phyloP scores from a whole-genome alignment of 2,888 invertebrate species.

The Mechanitis mazaeus region DNA sequence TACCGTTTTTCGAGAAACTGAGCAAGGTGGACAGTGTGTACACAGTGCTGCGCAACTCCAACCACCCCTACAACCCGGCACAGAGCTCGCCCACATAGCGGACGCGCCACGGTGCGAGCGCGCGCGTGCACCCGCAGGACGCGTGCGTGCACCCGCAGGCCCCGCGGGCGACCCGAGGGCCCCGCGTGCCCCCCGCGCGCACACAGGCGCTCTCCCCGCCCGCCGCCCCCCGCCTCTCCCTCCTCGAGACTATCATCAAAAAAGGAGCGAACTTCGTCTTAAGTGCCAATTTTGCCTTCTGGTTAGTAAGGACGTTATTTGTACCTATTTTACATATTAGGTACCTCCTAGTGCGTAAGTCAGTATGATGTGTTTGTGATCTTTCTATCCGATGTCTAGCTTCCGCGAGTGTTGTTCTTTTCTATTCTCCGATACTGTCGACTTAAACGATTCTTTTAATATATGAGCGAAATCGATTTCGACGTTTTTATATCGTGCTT shows the following conservation, averaged over 20 bases:
- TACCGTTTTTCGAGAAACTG: constrained; percentile 98
- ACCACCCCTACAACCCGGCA: constrained; percentile 85
- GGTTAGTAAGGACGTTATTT: constrained; percentile 74
- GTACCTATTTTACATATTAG: constrained; percentile 73
- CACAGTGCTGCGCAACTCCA: constrained; percentile 94
- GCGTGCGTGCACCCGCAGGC: constrained; percentile 16
- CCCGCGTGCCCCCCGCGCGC: constrained; percentile 20
- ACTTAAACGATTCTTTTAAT: constrained; percentile 19
- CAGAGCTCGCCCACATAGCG: constrained; percentile 69
- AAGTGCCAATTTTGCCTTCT: constrained; percentile 78
- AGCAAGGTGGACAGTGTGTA: constrained; percentile 98
- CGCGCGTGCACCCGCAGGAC: constrained; percentile 16
- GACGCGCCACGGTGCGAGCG: constrained; percentile 7
- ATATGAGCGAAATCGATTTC: constrained; percentile 39
- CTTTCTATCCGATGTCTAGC: constrained; percentile 43
- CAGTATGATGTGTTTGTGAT: constrained; percentile 61
- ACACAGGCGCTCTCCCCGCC: constrained; percentile 22
- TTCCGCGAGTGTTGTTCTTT: constrained; percentile 34
- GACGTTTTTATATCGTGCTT: constrained; percentile 66
- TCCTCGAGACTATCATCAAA: constrained; percentile 49
- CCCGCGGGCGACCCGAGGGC: constrained; percentile 7
- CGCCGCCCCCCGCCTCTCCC: constrained; percentile 32
- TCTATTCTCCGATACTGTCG: constrained; percentile 14
- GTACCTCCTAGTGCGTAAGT: constrained; percentile 72
- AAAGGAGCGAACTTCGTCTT: constrained; percentile 65